A percentile compares a stretch with the other conserved stretches of the same genome.
These are phyloP conservation scores for Eupithecia tripunctaria DNA, from an alignment of 2,888 invertebrate species.

Conservation along the genomic window DNA sequence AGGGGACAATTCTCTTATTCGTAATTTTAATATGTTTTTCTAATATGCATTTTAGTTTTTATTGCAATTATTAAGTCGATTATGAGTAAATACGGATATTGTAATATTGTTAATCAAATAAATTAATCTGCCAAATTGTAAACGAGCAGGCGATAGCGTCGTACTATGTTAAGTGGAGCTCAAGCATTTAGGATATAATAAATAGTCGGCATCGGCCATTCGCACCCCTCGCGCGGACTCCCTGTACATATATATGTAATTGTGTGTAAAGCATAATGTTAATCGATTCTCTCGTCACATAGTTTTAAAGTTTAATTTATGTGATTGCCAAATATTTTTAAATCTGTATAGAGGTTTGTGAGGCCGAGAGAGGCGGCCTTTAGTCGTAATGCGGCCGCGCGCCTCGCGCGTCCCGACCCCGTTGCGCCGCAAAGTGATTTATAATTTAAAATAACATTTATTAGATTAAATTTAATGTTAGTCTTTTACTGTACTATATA, in stretches of 20 bases:
- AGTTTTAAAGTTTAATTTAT: slow-evolving; percentile 83
- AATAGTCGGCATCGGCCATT: slow-evolving; percentile 49
- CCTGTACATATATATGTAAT: slow-evolving; percentile 75
- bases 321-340: slow-evolving; percentile 84
- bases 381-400: slow-evolving; percentile 60
- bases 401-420: slow-evolving; percentile 60
- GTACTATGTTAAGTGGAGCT: slow-evolving; percentile 78
- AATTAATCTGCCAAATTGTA: slow-evolving; percentile 83
- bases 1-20: slow-evolving; percentile 81
- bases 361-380: slow-evolving; percentile 60
- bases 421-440: slow-evolving; percentile 76
- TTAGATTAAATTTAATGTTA: slow-evolving; percentile 85
- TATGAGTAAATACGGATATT: slow-evolving; percentile 71
- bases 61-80: slow-evolving; percentile 80
- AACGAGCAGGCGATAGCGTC: slow-evolving; percentile 74
- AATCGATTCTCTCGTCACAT: slow-evolving; percentile 83
- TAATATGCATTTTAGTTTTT: slow-evolving; percentile 82
- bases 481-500: slow-evolving; percentile 84
- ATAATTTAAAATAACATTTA: slow-evolving; percentile 83
- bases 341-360: slow-evolving; percentile 75
- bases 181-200: slow-evolving; percentile 79
- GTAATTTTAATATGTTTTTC: slow-evolving; percentile 82
- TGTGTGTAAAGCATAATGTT: slow-evolving; percentile 84
- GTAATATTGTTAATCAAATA: slow-evolving; percentile 79
- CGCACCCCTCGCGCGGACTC: slow-evolving; percentile 72